These are phyloP conservation scores for Tenebrosternarchus preto DNA, from an alignment of 2,113 vertebrate genomes.

Conservation along the genomic window DNA sequence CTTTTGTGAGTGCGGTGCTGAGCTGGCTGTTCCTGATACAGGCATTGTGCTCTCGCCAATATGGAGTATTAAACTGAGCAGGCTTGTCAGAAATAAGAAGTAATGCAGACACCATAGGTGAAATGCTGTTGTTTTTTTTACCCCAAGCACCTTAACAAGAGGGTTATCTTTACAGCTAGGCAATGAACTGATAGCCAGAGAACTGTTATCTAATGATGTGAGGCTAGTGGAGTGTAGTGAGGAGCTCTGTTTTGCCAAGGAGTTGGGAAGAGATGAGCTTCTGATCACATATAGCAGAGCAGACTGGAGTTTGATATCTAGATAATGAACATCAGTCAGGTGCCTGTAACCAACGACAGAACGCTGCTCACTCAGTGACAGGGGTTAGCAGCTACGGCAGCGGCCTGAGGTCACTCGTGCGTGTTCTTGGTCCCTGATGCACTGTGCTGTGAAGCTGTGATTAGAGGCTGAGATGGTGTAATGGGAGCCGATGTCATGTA, in stretches of 20 bases:
- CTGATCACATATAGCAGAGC: conserved; percentile 15
- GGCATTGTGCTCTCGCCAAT: too few relatives aligned
- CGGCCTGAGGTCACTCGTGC: neutral
- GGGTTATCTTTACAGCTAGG: neutral
- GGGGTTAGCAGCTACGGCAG: neutral
- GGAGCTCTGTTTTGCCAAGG: neutral
- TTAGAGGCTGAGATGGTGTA: neutral
- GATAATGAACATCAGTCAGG: conserved; percentile 21
- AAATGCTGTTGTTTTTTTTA: too few relatives aligned
- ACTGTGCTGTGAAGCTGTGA: neutral
- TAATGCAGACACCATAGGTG: too few relatives aligned
- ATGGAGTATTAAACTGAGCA: neutral
- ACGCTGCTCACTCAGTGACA: neutral
- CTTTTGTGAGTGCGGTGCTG: neutral
- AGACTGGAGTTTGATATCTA: neutral
- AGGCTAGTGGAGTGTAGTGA: neutral
- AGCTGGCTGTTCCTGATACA: neutral
- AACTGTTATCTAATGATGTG: conserved; percentile 20
- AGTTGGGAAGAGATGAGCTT: conserved; percentile 20
- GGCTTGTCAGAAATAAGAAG: neutral
- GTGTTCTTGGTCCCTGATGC: neutral
- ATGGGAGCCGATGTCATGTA: neutral
- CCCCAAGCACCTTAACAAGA: too few relatives aligned
- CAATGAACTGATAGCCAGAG: neutral
- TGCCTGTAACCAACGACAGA: neutral